These are phyloP conservation scores for Lithophane ornitopus DNA, from an alignment of 2,888 invertebrate genomes.

Conservation along the genomic window DNA sequence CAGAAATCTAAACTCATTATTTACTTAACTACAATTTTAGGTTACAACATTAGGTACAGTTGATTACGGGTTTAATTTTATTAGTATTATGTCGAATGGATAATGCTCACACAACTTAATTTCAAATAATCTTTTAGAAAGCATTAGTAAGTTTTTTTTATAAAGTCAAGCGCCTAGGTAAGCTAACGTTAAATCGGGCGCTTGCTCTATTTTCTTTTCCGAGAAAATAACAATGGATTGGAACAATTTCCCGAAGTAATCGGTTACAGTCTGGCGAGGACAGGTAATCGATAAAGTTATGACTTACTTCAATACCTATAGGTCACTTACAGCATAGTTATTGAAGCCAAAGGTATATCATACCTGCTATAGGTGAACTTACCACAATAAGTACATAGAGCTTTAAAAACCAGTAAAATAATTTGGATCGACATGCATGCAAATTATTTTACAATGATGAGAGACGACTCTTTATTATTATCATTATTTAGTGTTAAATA, in stretches of 20 bases:
- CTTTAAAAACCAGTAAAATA: neutral
- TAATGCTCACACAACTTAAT: neutral
- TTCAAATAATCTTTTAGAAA: neutral
- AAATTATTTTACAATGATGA: no score
- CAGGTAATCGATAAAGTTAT: slow-evolving; percentile 52
- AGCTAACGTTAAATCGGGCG: neutral
- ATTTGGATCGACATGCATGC: no score
- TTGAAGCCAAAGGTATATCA: neutral
- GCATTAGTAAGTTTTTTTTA: neutral
- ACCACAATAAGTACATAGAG: neutral
- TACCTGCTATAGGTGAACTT: neutral
- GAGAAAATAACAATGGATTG: slow-evolving; percentile 22
- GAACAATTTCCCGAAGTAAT: slow-evolving; percentile 42
- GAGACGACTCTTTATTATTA: no score
- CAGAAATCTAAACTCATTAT: neutral
- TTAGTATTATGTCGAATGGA: neutral
- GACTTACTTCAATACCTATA: slow-evolving; percentile 29
- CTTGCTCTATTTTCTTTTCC: slow-evolving; percentile 7
- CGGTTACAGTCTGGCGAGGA: slow-evolving; percentile 30
- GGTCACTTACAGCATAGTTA: neutral
- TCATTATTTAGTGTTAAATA: no score
- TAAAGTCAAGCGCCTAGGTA: neutral
- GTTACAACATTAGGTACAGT: neutral
- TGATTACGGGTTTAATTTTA: neutral
- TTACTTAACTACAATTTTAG: neutral